phyloP scores from a whole-genome alignment of 2,888 invertebrate species.

The Tachystola acroxantha region DNA sequence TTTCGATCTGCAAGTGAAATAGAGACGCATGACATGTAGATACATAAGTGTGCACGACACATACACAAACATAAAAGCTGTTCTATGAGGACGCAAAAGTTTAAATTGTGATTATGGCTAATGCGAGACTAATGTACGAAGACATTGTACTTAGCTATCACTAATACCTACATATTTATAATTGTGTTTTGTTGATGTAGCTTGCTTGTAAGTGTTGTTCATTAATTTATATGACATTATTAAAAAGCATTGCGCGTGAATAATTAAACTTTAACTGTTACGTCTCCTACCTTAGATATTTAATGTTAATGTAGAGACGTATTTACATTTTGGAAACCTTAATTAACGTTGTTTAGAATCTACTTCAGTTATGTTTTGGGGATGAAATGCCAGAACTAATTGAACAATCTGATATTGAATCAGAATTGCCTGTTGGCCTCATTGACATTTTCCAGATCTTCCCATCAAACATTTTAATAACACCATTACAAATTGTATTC shows the following conservation, averaged over 20 bases:
- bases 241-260: background rate
- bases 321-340: conserved; percentile 1
- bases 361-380: background rate
- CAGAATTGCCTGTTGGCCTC: conserved; percentile 13
- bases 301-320: background rate
- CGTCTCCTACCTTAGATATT: background rate
- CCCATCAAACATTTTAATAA: conserved; percentile 22
- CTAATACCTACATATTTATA: no score
- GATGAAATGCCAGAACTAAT: conserved; percentile 13
- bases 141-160: no score
- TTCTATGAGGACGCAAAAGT: no score
- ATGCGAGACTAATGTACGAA: no score
- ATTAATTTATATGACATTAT: background rate
- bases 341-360: background rate
- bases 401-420: conserved; percentile 11
- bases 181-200: no score
- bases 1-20: conserved; percentile 34
- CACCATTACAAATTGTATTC: conserved; percentile 12
- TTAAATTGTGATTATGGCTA: no score
- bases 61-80: background rate
- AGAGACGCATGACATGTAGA: conserved; percentile 8
- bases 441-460: conserved; percentile 20
- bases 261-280: background rate
- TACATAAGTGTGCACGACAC: conserved; percentile 1
- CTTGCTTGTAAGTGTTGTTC: no score